Evolutionary conservation across 2,888 invertebrate species (phyloP).

Genomic region (Eupithecia centaureata): DNA sequence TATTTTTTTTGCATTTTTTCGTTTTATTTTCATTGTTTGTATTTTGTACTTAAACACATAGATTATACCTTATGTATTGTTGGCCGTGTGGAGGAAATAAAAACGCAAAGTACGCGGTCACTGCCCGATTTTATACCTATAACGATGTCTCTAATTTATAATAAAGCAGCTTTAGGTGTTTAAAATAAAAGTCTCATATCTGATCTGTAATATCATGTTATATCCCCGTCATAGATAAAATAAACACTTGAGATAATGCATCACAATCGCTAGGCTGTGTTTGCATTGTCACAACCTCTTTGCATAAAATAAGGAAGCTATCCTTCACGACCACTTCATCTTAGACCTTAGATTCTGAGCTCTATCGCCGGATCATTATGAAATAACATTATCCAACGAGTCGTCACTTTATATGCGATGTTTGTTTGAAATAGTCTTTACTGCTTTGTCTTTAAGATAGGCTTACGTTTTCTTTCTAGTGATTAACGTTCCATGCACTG

Average conservation of each 20-base stretch:
- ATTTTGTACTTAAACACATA: no score
- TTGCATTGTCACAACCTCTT: slow-evolving; percentile 29
- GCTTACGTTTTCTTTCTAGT: slow-evolving; percentile 4
- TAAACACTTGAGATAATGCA: slow-evolving; percentile 28
- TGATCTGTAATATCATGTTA: slow-evolving; percentile 8
- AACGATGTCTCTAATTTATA: no score
- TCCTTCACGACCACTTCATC: slow-evolving; percentile 24
- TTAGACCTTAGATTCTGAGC: slow-evolving; percentile 16
- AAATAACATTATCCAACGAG: slow-evolving; percentile 14
- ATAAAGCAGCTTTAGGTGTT: no score
- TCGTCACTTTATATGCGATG: slow-evolving; percentile 7
- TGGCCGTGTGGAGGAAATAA: no score
- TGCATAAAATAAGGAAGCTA: slow-evolving; percentile 34
- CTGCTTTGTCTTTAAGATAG: neutral
- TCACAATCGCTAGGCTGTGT: slow-evolving; percentile 21
- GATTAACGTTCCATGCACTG: neutral
- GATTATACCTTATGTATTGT: no score
- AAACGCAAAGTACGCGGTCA: no score
- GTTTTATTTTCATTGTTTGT: no score
- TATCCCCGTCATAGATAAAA: slow-evolving; percentile 17
- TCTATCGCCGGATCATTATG: slow-evolving; percentile 17
- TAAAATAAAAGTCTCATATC: neutral
- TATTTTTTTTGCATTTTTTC: no score
- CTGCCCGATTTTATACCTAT: no score
- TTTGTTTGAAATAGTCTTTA: slow-evolving; percentile 8